Base-by-base conservation (phyloP, 2,797 vertebrate species). In the Pterois miles region DNA sequence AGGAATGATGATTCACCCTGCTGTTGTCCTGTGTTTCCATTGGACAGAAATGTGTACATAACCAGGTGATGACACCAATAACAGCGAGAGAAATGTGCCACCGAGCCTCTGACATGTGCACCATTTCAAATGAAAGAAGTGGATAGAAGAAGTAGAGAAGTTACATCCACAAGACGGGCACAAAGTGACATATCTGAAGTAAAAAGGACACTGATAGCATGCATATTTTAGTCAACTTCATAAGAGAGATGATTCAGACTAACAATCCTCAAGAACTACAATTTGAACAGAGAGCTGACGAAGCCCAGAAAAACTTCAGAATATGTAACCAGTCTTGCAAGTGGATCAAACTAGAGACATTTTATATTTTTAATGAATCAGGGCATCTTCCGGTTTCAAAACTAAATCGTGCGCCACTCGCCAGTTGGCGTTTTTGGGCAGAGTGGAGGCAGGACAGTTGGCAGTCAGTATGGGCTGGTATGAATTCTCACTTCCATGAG, bases 401-500 rank as follows among this genome's bases (percentile, higher is more conserved):
- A 80, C 63, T 56, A 83, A 36, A 80, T 84, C 22, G 20, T 82
- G 81, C 54, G 5, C 67, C 79, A 89, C 82, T 89, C 81, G 64
- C 88, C 90, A 91, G 85, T 89, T 90, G 92, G 92, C 79, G 57
- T 84, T 89, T 91, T 85, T 88, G 90, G 89, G 89, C 84, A 83
- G 81, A 80, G 87, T 58, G 83, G 73, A 91, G 86, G 71, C 86
- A 80, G 90, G 90, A 92, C 91, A 92, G 85, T 93, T 94, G 93
- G 92, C 94, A 89, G 87, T 82, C 81, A 84, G 81, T 76, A 82
- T 83, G 86, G 82, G 84, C 87, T 80, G 78, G 80, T 91, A 93
- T 89, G 78, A 93, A 89, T 94, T 95, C 90, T 93, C 95, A 93
- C 93, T 90, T 94, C 91, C 86, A 90, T 87, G 88, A 92, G 91